Conservation (phyloP, 2,113 vertebrate species). For the Ptilonorhynchus violaceus region DNA sequence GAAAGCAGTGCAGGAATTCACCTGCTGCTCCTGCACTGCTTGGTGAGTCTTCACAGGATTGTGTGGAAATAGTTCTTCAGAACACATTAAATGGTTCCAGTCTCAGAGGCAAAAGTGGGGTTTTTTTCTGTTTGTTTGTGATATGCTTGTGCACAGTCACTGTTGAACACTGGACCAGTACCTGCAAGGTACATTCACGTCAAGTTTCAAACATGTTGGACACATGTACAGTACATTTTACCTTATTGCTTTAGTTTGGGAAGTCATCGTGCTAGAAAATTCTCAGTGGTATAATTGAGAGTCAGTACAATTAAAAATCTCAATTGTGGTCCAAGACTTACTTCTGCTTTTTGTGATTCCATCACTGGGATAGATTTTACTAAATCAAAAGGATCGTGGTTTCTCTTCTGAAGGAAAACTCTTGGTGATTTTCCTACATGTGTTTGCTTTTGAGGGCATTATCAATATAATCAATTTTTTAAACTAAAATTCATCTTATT, state of each 20-base stretch:
- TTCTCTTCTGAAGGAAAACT: not conserved
- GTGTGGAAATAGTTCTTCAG: not conserved
- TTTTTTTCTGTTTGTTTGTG: not conserved
- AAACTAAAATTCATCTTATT: not conserved
- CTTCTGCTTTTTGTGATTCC: not conserved
- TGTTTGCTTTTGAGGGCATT: not conserved
- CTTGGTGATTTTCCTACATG: not conserved
- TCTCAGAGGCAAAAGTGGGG: not conserved
- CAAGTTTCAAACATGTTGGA: not conserved
- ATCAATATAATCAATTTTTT: not conserved
- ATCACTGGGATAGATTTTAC: not conserved
- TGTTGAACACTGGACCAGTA: not conserved
- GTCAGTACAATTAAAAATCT: not conserved
- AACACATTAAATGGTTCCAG: not conserved
- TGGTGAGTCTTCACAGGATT: not conserved
- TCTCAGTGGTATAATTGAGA: not conserved
- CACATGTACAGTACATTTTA: rapidly evolving
- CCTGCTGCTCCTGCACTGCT: not conserved
- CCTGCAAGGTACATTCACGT: not conserved
- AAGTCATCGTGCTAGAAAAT: not conserved
- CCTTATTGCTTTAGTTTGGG: not conserved
- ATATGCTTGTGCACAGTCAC: not conserved
- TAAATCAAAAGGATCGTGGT: not conserved
- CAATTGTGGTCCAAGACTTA: not conserved
- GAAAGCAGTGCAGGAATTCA: not conserved